These are phyloP conservation scores for Meda fulgida DNA, from an alignment of 2,797 vertebrate species.

Conservation along the genomic window DNA sequence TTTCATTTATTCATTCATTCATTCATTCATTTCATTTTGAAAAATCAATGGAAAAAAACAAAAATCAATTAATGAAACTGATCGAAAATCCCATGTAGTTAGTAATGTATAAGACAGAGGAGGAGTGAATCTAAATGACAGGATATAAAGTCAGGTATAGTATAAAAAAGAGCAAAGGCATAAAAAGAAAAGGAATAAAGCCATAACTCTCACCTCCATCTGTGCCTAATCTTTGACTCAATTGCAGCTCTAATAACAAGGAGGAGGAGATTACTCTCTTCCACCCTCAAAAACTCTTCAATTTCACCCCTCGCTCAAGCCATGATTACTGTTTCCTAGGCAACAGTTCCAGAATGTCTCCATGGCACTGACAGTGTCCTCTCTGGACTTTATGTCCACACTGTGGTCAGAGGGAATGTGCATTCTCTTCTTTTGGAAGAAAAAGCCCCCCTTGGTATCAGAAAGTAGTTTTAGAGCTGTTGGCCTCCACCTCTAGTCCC, in stretches of 20 bases:
- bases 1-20: no score
- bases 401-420: constrained; percentile 32
- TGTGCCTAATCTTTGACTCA: constrained; percentile 34
- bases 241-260: constrained; percentile 47
- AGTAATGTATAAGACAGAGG: not conserved
- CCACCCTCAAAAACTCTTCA: constrained; percentile 41
- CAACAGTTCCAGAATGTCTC: constrained; percentile 45
- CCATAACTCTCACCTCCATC: not conserved
- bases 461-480: constrained; percentile 36
- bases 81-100: not conserved
- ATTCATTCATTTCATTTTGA: not conserved
- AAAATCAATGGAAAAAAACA: not conserved
- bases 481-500: constrained; percentile 18
- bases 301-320: constrained; percentile 36
- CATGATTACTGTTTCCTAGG: constrained; percentile 51
- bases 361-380: constrained; percentile 30
- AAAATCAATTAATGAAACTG: not conserved
- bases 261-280: constrained; percentile 39
- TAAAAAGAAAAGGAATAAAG: not conserved
- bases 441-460: not conserved
- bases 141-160: not conserved
- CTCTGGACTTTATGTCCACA: constrained; percentile 34
- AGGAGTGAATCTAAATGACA: constrained; percentile 17
- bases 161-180: not conserved
- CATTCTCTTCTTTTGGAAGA: constrained; percentile 39